Percentiles rank a stretch among this genome's conserved stretches.
phyloP scores from a whole-genome alignment of 2,888 invertebrate genomes.

The Bedellia somnulentella region DNA sequence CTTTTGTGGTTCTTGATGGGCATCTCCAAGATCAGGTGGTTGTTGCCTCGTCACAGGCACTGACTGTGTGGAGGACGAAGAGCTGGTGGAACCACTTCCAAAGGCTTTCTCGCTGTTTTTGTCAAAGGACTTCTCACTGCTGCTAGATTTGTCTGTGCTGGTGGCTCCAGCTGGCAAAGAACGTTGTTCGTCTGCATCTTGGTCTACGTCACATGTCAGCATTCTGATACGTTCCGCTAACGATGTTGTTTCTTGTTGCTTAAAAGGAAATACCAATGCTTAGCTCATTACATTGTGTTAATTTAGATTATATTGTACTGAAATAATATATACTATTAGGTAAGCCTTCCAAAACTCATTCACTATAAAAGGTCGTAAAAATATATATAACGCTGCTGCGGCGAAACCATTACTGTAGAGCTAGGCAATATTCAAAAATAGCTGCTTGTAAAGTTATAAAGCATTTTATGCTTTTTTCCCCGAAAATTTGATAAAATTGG shows the following conservation, averaged over 20 bases:
- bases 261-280: slow-evolving; percentile 9
- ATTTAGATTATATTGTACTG: no score
- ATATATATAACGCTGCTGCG: no score
- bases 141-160: slow-evolving; percentile 39
- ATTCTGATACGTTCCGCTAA: slow-evolving; percentile 84
- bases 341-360: no score
- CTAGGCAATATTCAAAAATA: no score
- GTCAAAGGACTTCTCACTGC: slow-evolving; percentile 51
- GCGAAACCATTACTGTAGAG: no score
- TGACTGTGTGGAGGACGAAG: slow-evolving; percentile 39
- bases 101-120: slow-evolving; percentile 53
- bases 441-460: no score
- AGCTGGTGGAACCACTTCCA: slow-evolving; percentile 51
- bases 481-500: no score
- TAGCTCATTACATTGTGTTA: no score
- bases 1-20: slow-evolving; percentile 43
- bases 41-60: slow-evolving; percentile 30
- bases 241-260: slow-evolving; percentile 68
- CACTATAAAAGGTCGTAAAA: no score
- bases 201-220: slow-evolving; percentile 83
- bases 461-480: no score
- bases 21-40: slow-evolving; percentile 41
- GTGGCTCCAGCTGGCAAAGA: slow-evolving; percentile 70
- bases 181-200: slow-evolving; percentile 56
- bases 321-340: no score